Evolutionary conservation across 2,888 invertebrate genomes (phyloP).

Genomic region (Hemithea aestivaria): DNA sequence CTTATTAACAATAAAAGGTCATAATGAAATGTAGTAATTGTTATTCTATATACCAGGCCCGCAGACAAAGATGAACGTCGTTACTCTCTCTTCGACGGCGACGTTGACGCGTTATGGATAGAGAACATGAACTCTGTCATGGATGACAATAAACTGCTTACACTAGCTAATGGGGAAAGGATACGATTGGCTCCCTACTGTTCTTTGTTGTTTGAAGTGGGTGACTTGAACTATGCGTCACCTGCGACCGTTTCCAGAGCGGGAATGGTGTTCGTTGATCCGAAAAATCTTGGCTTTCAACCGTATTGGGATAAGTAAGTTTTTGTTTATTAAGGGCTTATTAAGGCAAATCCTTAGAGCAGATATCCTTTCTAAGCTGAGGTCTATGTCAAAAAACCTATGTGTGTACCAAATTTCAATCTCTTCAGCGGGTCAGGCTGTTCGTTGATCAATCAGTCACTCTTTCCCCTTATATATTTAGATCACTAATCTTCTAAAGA

Average conservation of each 20-base stretch:
- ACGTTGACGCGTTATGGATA: slow-evolving; percentile 96
- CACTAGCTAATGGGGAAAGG: slow-evolving; percentile 93
- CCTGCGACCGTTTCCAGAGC: slow-evolving; percentile 96
- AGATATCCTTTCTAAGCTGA: no score
- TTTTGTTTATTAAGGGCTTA: no score
- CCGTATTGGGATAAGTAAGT: slow-evolving; percentile 88
- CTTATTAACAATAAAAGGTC: no score
- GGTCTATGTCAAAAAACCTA: no score
- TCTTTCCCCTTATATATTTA: no score
- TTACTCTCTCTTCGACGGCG: slow-evolving; percentile 95
- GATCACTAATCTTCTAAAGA: no score
- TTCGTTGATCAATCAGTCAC: no score
- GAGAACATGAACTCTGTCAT: slow-evolving; percentile 99
- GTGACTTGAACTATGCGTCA: slow-evolving; percentile 92
- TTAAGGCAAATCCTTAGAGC: no score
- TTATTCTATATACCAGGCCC: slow-evolving; percentile 80
- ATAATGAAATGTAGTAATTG: no score
- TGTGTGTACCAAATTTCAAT: no score
- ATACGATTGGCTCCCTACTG: slow-evolving; percentile 90
- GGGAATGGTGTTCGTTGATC: slow-evolving; percentile 96
- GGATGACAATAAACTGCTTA: slow-evolving; percentile 95
- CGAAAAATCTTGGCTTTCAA: slow-evolving; percentile 91
- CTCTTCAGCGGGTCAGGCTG: no score
- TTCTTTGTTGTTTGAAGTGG: slow-evolving; percentile 93
- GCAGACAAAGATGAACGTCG: slow-evolving; percentile 85